phyloP scores from a whole-genome alignment of 2,797 vertebrate genomes.

The Premnoplex brunnescens region DNA sequence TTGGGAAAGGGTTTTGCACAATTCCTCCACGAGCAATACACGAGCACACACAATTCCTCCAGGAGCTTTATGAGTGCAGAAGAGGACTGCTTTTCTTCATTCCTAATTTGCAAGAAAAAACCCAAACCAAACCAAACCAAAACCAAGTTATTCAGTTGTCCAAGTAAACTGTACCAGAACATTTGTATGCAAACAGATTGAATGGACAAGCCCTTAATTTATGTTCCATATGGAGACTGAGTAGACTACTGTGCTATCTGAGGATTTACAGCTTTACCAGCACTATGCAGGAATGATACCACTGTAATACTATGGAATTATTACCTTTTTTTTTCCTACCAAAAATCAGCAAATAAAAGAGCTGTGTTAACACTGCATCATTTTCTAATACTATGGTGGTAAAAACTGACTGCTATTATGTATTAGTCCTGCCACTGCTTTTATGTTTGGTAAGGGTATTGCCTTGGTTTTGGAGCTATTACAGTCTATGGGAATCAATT shows the following conservation, averaged over 20 bases:
- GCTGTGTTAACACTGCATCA: slow-evolving; percentile 55
- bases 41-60: background rate
- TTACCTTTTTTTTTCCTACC: slow-evolving; percentile 35
- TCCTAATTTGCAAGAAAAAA: background rate
- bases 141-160: background rate
- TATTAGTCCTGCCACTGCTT: slow-evolving; percentile 67
- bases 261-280: slow-evolving; percentile 49
- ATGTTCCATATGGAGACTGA: background rate
- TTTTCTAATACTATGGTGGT: slow-evolving; percentile 59
- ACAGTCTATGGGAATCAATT: slow-evolving; percentile 77
- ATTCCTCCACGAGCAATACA: background rate
- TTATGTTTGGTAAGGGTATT: slow-evolving; percentile 73
- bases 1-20: background rate
- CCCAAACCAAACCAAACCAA: background rate
- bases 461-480: slow-evolving; percentile 77
- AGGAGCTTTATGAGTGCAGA: background rate
- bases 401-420: slow-evolving; percentile 66
- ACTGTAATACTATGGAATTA: slow-evolving; percentile 40
- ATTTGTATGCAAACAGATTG: background rate
- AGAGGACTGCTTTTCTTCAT: background rate
- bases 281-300: background rate
- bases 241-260: background rate
- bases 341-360: slow-evolving; percentile 64
- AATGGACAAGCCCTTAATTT: slow-evolving; percentile 8
- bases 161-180: background rate